Evolutionary conservation across 2,888 invertebrate genomes (phyloP).

Genomic region (Caenorhabditis afra): DNA sequence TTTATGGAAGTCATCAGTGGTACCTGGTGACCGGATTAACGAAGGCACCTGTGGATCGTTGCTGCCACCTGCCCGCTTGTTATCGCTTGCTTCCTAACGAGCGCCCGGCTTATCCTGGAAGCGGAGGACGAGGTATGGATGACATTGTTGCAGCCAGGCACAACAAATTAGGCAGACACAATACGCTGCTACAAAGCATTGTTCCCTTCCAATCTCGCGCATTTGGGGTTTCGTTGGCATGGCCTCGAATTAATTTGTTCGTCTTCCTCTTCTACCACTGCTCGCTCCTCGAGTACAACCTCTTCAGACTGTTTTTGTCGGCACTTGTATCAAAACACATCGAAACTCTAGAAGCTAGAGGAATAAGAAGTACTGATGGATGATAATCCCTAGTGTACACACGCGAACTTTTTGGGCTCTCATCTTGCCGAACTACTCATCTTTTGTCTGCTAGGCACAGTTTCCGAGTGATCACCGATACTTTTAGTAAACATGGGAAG

Average conservation of each 20-base stretch:
- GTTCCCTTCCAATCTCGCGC: conserved; percentile 50
- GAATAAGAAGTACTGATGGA: conserved; percentile 50
- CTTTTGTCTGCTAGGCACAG: conserved; percentile 17
- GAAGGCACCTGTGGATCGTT: conserved; percentile 56
- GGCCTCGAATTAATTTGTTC: conserved; percentile 55
- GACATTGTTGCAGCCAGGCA: conserved; percentile 57
- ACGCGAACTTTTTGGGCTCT: conserved; percentile 31
- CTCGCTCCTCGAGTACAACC: conserved; percentile 19
- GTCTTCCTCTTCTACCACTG: conserved; percentile 15
- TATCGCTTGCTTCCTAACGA: conserved; percentile 40
- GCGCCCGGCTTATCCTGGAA: conserved; percentile 23
- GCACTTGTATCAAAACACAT: conserved; percentile 33
- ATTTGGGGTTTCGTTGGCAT: conserved; percentile 36
- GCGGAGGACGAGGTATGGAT: conserved; percentile 29
- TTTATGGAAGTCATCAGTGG: conserved; percentile 49
- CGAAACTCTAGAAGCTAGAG: not conserved
- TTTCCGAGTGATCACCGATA: conserved; percentile 56
- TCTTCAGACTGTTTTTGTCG: conserved; percentile 51
- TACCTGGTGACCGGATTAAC: conserved; percentile 39
- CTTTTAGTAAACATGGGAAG: conserved; percentile 46
- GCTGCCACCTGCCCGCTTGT: conserved; percentile 48
- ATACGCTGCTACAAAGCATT: conserved; percentile 29
- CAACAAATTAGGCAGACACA: conserved; percentile 51
- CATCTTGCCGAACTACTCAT: conserved; percentile 46
- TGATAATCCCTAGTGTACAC: conserved; percentile 44